A percentile compares a stretch with the other conserved stretches of the same genome.
phyloP scores from a whole-genome alignment of 2,113 vertebrate genomes.

The Chloropsis hardwickii region DNA sequence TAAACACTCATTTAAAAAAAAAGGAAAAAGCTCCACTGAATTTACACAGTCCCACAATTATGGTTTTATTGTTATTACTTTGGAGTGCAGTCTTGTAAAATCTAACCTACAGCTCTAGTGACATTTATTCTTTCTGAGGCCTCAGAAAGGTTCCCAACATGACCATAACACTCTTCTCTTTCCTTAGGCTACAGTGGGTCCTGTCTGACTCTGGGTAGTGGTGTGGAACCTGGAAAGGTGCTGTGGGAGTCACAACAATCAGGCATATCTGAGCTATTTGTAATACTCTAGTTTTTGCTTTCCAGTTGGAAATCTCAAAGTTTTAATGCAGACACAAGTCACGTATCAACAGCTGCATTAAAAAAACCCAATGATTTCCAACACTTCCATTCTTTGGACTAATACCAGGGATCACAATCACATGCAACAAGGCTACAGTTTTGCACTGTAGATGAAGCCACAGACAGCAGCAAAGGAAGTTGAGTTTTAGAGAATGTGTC shows the following conservation, averaged over 20 bases:
- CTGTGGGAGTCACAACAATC: not conserved
- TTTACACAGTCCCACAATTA: not conserved
- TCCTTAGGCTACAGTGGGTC: not conserved
- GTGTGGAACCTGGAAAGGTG: not conserved
- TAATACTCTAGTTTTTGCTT: not conserved
- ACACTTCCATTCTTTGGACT: not conserved
- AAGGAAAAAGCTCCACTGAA: not conserved
- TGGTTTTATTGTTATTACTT: not conserved
- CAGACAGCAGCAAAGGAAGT: constrained; percentile 45
- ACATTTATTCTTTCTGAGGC: not conserved
- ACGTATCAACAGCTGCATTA: constrained; percentile 6
- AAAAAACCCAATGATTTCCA: not conserved
- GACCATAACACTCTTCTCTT: not conserved
- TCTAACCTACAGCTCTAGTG: not conserved
- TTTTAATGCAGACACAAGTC: constrained; percentile 17
- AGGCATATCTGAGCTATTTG: not conserved
- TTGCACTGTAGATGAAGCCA: constrained; percentile 57
- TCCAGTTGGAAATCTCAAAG: constrained; percentile 9
- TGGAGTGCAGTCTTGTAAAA: not conserved
- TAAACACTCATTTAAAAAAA: not conserved
- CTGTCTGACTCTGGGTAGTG: not conserved
- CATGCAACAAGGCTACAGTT: constrained; percentile 51
- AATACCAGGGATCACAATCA: constrained; percentile 45
- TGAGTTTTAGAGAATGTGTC: not conserved
- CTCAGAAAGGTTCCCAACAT: not conserved